phyloP scores from a whole-genome alignment of 2,888 invertebrate species.

The Latrodectus hesperus region DNA sequence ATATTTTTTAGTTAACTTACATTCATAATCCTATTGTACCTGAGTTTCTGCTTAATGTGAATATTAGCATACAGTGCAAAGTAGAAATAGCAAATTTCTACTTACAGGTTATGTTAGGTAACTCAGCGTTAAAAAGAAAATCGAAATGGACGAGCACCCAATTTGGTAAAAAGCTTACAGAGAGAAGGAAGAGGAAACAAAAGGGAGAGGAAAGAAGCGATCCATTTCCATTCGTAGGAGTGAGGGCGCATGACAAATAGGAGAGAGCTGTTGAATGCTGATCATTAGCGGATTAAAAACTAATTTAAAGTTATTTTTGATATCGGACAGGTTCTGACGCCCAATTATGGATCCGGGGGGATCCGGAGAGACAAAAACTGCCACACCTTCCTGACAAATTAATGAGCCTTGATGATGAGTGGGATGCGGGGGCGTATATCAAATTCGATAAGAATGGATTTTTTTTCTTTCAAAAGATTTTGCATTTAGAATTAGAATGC shows the following conservation, averaged over 20 bases:
- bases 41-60: no score
- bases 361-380: conserved; percentile 40
- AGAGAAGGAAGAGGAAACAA: neutral
- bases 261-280: conserved; percentile 56
- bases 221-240: neutral
- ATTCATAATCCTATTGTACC: no score
- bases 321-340: conserved; percentile 61
- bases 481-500: no score
- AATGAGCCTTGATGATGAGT: conserved; percentile 38
- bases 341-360: conserved; percentile 56
- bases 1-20: no score
- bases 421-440: conserved; percentile 31
- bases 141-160: neutral
- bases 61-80: no score
- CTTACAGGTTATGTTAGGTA: no score
- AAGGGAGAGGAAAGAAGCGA: neutral
- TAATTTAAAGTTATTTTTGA: conserved; percentile 66
- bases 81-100: no score
- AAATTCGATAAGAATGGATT: conserved; percentile 17
- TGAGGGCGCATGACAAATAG: conserved; percentile 49
- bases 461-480: no score
- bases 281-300: conserved; percentile 66
- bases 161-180: neutral
- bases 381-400: conserved; percentile 60
- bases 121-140: neutral